These are phyloP conservation scores for Campoletis raptor DNA, from an alignment of 2,888 invertebrate species.

Conservation along the genomic window DNA sequence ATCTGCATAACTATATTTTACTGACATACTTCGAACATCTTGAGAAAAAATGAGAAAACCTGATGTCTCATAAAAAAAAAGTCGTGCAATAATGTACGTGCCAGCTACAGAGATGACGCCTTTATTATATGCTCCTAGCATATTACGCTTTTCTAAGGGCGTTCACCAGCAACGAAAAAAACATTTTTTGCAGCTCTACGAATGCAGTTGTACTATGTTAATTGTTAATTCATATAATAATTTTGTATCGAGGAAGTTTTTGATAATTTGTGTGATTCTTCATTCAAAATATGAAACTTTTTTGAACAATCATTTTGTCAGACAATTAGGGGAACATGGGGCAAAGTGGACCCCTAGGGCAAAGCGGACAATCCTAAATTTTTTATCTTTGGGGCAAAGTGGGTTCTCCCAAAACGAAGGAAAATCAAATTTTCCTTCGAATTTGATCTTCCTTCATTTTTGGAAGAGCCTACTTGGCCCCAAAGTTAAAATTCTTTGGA, in stretches of 20 bases:
- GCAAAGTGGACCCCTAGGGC: no score
- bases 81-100: slow-evolving; percentile 49
- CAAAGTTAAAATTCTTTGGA: no score
- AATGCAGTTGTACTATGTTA: background rate
- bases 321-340: no score
- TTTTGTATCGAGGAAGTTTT: background rate
- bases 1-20: slow-evolving; percentile 1
- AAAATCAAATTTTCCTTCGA: no score
- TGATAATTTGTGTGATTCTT: background rate
- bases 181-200: background rate
- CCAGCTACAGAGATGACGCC: slow-evolving; percentile 19
- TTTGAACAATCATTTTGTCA: background rate
- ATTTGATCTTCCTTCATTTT: no score
- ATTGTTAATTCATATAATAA: slow-evolving; percentile 14
- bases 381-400: no score
- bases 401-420: no score
- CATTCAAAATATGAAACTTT: background rate
- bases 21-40: slow-evolving; percentile 12
- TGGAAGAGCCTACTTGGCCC: no score
- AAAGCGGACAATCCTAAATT: no score
- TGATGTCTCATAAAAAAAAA: slow-evolving; percentile 35
- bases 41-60: slow-evolving; percentile 26
- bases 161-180: background rate
- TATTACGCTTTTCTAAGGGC: slow-evolving; percentile 42
- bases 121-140: slow-evolving; percentile 43